Conservation (phyloP, 2,113 vertebrate species). For the Felis catus region DNA sequence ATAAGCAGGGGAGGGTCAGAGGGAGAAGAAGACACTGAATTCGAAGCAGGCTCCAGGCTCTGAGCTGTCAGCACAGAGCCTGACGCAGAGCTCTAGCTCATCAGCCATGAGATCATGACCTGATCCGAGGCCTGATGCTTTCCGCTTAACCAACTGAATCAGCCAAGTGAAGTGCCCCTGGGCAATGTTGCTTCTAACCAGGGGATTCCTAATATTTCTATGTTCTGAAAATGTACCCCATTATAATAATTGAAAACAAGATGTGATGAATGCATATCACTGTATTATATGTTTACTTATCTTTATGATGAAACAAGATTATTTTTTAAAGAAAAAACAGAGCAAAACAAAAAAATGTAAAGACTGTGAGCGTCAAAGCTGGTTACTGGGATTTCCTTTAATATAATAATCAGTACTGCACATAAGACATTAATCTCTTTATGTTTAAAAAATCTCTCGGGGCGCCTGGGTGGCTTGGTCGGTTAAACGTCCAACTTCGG, state of each 20-base stretch:
- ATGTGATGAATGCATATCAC: not conserved
- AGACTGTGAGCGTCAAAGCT: not conserved
- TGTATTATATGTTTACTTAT: not conserved
- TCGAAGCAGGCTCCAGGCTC: no score
- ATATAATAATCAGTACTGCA: not conserved
- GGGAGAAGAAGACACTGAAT: no score
- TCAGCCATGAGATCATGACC: no score
- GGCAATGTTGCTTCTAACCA: not conserved
- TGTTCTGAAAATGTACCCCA: not conserved
- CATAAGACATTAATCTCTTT: not conserved
- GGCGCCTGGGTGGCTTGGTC: no score
- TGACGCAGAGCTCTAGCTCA: no score
- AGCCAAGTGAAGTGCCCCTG: no score
- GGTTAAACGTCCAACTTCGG: no score
- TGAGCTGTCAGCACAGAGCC: no score
- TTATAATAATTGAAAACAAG: not conserved
- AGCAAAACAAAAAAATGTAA: not conserved
- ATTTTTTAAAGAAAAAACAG: not conserved
- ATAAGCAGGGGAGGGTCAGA: no score
- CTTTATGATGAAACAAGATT: not conserved
- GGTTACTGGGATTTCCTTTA: not conserved
- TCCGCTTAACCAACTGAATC: no score
- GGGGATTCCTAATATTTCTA: not conserved
- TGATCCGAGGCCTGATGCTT: no score
- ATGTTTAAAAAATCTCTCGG: not conserved